Evolutionary conservation across 2,888 invertebrate genomes (phyloP).

Genomic region (Oscheius sp.): DNA sequence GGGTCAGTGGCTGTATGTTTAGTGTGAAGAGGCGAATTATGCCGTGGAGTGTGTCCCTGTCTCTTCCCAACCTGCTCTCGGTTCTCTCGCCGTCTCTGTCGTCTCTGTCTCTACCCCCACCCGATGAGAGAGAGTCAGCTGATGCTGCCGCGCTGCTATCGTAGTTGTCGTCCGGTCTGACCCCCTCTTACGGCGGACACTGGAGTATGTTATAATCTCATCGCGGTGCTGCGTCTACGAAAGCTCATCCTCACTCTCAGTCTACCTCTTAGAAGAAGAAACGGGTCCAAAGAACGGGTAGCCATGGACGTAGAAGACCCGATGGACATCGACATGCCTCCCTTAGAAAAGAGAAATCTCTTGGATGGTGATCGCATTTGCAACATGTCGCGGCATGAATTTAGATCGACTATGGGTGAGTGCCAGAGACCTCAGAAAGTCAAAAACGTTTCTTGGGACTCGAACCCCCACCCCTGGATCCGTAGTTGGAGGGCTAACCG

Average conservation of each 20-base stretch:
- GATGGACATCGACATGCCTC: slow-evolving; percentile 3
- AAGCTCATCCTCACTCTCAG: background rate
- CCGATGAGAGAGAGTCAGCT: slow-evolving; percentile 37
- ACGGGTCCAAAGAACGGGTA: slow-evolving; percentile 24
- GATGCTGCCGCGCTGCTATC: slow-evolving; percentile 38
- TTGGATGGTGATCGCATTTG: slow-evolving; percentile 10
- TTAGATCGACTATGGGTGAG: slow-evolving; percentile 27
- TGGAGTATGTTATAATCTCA: slow-evolving; percentile 37
- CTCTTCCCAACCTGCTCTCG: slow-evolving; percentile 27
- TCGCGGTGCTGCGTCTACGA: slow-evolving; percentile 3
- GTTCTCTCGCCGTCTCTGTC: slow-evolving; percentile 33
- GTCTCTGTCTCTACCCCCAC: slow-evolving; percentile 31
- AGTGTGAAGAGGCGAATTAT: slow-evolving; percentile 31
- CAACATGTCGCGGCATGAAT: slow-evolving; percentile 7
- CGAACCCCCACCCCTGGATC: no score
- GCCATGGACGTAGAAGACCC: slow-evolving; percentile 23
- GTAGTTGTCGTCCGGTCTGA: slow-evolving; percentile 37
- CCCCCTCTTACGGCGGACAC: slow-evolving; percentile 25
- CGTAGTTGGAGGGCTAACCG: no score
- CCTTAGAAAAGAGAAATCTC: slow-evolving; percentile 16
- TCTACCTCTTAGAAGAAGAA: background rate
- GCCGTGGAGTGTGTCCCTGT: slow-evolving; percentile 19
- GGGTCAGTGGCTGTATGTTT: background rate
- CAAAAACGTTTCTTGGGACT: no score
- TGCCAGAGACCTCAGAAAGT: background rate